Percentiles rank a stretch among this genome's conserved stretches.
phyloP scores from a whole-genome alignment of 2,113 vertebrate genomes.

The Callospermophilus lateralis region DNA sequence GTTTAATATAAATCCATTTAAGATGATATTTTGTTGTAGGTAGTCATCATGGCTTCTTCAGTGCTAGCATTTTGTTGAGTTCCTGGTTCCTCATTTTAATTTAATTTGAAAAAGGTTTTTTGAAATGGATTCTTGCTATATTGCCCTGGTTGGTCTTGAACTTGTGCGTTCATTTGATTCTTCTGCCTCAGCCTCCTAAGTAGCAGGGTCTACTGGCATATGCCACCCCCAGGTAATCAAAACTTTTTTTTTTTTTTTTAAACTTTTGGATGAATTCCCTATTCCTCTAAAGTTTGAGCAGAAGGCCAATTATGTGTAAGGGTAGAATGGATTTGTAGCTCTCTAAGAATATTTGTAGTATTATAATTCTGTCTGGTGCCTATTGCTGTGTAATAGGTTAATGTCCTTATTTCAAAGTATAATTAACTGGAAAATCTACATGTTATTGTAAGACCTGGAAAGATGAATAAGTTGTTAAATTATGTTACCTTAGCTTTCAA shows the following conservation, averaged over 20 bases:
- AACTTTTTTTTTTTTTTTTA: background rate
- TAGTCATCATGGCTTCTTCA: background rate
- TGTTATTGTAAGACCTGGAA: background rate
- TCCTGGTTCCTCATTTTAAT: background rate
- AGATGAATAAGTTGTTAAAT: conserved; percentile 40
- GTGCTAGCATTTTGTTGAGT: background rate
- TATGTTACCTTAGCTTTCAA: background rate
- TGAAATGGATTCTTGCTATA: background rate
- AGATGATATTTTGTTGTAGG: background rate
- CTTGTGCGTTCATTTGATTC: background rate
- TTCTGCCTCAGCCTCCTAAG: background rate
- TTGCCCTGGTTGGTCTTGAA: background rate
- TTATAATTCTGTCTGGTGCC: background rate
- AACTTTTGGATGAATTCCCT: background rate
- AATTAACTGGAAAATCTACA: background rate
- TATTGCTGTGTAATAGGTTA: background rate
- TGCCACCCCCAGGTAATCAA: background rate
- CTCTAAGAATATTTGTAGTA: background rate
- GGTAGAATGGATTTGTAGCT: background rate
- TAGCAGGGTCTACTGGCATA: background rate
- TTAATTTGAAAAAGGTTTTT: background rate
- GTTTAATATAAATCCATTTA: background rate
- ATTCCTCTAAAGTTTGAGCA: background rate
- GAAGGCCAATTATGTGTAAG: background rate
- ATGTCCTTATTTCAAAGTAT: conserved; percentile 1